phyloP scores from a whole-genome alignment of 2,113 vertebrate species.

The Sterna hirundo region DNA sequence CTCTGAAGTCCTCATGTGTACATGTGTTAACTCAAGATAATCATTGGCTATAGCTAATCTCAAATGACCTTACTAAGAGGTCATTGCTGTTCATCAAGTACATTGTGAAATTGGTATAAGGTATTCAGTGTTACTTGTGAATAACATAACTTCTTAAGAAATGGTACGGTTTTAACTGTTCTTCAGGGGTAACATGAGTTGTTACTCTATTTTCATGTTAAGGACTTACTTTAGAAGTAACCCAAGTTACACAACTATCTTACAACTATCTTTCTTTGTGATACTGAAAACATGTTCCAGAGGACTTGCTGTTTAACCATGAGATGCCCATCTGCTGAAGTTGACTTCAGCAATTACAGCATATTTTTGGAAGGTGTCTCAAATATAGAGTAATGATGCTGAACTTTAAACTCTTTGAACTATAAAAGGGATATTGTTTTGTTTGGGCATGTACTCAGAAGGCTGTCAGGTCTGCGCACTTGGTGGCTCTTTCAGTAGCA shows the following conservation, averaged over 20 bases:
- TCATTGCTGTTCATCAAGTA: not conserved
- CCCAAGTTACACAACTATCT: too few species aligned
- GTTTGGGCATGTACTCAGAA: not conserved
- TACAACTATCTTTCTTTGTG: not conserved
- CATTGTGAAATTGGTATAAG: not conserved
- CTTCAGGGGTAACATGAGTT: not conserved
- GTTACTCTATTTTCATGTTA: not conserved
- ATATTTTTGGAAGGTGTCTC: not conserved
- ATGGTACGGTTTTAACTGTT: not conserved
- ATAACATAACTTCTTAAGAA: not conserved
- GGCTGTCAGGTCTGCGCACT: not conserved
- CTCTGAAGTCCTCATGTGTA: not conserved
- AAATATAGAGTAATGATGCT: not conserved
- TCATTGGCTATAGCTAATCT: not conserved
- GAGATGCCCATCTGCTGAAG: not conserved
- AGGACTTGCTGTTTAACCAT: not conserved
- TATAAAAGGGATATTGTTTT: not conserved
- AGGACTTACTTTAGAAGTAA: too few species aligned
- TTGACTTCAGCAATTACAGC: not conserved
- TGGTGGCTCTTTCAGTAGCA: not conserved
- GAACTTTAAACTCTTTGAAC: not conserved
- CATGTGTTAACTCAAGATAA: not conserved
- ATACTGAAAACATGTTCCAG: not conserved
- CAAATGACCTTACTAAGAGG: not conserved
- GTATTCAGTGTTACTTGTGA: not conserved